Evolutionary conservation across 2,888 invertebrate genomes (phyloP), one percentile per base, ranked within the genome.

Genomic region (Drosophila diplacantha): DNA sequence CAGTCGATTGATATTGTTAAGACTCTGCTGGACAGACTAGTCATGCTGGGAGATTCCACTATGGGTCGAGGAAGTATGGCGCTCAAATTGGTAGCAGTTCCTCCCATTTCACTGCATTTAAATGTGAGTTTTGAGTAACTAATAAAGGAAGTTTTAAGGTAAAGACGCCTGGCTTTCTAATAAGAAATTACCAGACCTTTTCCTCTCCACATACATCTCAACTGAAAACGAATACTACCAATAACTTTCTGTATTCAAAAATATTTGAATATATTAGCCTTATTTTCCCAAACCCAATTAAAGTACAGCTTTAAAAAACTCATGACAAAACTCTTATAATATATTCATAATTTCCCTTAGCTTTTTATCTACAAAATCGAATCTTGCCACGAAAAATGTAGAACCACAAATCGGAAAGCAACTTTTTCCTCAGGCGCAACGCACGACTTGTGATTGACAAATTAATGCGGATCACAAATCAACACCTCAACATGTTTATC

Each of bases 381-480:
- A 34, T 18, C 38, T 22, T 3, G 4, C n/a, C n/a, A 39, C 6
- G 11, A 14, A 50, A 49, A 46, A 44, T 18, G 18, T 14, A 14
- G 4, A 46, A 46, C 37, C 51, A 38, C 51, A 58, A 56, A 51
- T 43, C 29, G 44, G 3, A 31, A 46, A n/a, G 22, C 18, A 50
- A 47, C 53, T 57, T 56, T 57, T 59, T n/a, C 9, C 26, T 8
- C 16, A n/a, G 24, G 3, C 49, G 35, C 20, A 58, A 57, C 71
- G 76, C 72, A 75, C 72, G 80, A 72, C 53, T 65, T 74, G 65
- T 61, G 77, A 72, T 80, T 78, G 77, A 76, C 72, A 82, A 82
- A 84, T 82, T 83, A 83, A 80, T 73, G 52, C 75, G 75, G 70
- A 73, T 82, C 81, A 75, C 73, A 77, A 77, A 80, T 82, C 80